Evolutionary conservation across 2,888 invertebrate genomes (phyloP), one percentile per base, ranked within the genome.

Genomic region (Ectobius pallidus): DNA sequence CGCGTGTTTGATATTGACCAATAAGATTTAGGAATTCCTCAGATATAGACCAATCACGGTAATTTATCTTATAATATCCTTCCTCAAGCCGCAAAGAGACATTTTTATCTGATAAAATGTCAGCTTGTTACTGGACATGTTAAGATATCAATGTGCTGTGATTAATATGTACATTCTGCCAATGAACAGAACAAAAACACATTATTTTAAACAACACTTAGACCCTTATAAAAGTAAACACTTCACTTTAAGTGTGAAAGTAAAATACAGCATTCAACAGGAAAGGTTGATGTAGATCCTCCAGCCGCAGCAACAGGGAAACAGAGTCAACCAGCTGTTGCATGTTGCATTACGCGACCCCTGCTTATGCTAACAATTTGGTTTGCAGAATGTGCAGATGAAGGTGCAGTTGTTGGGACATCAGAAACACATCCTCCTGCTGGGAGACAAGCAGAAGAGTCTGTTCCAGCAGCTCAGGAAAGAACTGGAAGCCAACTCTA

Each of bases 381-480:
- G 77, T 83, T 84, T 80, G 3, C 83, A 88, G 88, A 88, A 87
- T 78, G 77, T 81, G 52, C 84, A 84, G 71, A 78, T 87, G 46
- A 86, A 85, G 79, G 82, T 82, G 55, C 87, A 87, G 82, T 86
- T 88, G 55, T 84, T 84, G 79, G 87, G 88, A 78, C 87, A 88
- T 75, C 88, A 88, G 81, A 85, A 86, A 77, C 85, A 88, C 78
- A 88, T 89, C 72, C 82, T 88, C 76, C 81, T 85, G 11, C 85
- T 89, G 79, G 87, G 88, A 46, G 86, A 86, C 80, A 85, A 84
- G 77, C 89, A 89, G 85, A 88, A 88, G 83, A 85, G 85, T 83
- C n/a, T 44, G 44, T 4, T 88, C 25, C 86, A 87, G 73, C 84
- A 86, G 77, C 81, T 88, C 77, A 83, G 88, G 62, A 85, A 85